phyloP scores from a whole-genome alignment of 2,113 vertebrate species.

The Orientallactaga bullata region DNA sequence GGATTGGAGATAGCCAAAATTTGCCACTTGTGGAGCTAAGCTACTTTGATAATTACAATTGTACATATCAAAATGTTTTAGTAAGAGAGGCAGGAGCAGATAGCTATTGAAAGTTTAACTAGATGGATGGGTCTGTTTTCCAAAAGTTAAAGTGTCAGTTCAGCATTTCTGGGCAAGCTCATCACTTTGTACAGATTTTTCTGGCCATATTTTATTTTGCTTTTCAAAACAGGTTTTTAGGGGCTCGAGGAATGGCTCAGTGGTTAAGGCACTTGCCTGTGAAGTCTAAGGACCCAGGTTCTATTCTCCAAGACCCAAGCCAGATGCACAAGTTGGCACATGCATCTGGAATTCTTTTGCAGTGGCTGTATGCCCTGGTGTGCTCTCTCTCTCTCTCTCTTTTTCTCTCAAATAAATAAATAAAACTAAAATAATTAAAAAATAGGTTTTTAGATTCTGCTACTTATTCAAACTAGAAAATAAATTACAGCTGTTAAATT shows the following conservation, averaged over 20 bases:
- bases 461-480: conserved; percentile 26
- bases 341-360: too few relatives aligned
- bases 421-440: too few relatives aligned
- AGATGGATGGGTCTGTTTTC: background rate
- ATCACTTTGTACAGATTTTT: background rate
- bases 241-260: too few relatives aligned
- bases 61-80: background rate
- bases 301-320: too few relatives aligned
- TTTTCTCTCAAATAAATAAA: too few relatives aligned
- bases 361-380: too few relatives aligned
- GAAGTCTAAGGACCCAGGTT: too few relatives aligned
- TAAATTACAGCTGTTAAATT: background rate
- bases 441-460: background rate
- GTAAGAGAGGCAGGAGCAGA: background rate
- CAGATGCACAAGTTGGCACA: too few relatives aligned
- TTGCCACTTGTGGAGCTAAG: background rate
- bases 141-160: background rate
- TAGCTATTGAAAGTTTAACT: background rate
- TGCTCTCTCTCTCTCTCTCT: too few relatives aligned
- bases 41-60: background rate
- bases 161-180: background rate
- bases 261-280: too few relatives aligned
- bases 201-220: background rate
- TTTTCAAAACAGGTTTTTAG: too few relatives aligned
- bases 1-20: background rate